Conservation (phyloP, 2,113 vertebrate species). For the Synchiropus splendidus region DNA sequence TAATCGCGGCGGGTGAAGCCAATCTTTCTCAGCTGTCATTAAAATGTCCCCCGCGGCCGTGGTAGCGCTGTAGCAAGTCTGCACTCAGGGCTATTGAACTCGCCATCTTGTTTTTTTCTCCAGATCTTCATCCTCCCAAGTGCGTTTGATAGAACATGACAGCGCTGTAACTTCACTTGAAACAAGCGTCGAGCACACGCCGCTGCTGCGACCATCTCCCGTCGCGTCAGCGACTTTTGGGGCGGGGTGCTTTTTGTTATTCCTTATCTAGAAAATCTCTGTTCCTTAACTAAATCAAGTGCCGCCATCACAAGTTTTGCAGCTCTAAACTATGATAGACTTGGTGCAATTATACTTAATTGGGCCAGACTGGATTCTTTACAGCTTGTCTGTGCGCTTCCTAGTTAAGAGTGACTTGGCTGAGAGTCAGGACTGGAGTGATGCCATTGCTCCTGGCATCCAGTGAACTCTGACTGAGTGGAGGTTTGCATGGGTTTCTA, state of each 20-base stretch:
- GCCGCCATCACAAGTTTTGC: conserved; percentile 29
- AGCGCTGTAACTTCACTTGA: conserved; percentile 53
- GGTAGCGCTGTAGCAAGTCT: conserved; percentile 37
- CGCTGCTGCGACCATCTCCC: conserved; percentile 46
- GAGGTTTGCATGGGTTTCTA: conserved; percentile 31
- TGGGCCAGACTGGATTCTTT: conserved; percentile 51
- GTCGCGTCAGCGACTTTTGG: conserved; percentile 42
- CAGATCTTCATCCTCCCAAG: conserved; percentile 41
- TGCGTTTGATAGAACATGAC: conserved; percentile 52
- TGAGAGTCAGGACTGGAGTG: conserved; percentile 45
- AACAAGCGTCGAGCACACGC: conserved; percentile 40
- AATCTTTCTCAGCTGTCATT: conserved; percentile 65
- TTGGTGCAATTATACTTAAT: conserved; percentile 52
- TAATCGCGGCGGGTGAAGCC: conserved; percentile 61
- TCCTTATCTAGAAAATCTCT: too few relatives aligned
- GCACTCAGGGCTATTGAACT: conserved; percentile 61
- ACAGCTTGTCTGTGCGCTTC: conserved; percentile 43
- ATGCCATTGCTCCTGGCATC: conserved; percentile 60
- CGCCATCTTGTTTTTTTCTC: conserved; percentile 43
- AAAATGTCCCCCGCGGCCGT: conserved; percentile 60
- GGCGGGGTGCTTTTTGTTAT: conserved; percentile 21
- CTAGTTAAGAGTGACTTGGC: conserved; percentile 52
- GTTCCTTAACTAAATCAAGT: conserved; percentile 20
- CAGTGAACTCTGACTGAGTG: conserved; percentile 47
- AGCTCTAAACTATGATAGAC: conserved; percentile 52